Evolutionary conservation across 2,888 invertebrate genomes (phyloP), one percentile per base, ranked within the genome.

Genomic region (Latheticus oryzae): DNA sequence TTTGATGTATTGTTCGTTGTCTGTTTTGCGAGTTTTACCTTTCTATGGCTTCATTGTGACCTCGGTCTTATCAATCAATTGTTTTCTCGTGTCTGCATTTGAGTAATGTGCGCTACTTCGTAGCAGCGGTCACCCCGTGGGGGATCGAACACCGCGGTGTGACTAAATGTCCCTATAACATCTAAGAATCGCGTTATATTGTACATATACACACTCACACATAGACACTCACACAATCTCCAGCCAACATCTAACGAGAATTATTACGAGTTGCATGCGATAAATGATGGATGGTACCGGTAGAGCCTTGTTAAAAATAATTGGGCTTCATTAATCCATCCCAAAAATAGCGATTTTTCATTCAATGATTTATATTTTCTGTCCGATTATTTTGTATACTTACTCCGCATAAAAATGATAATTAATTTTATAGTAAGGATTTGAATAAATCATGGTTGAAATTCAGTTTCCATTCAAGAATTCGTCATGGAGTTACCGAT

Each of bases 111-210:
- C 17, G 62, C 63, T 62, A 65, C 60, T 56, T 60, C 52, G 55
- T 62, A 40, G 57, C 54, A 37, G 60, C 45, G 50, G 52, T 35
- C 42, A 48, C 50, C 63, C 61, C 33, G 43, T 42, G 56, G 62
- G 62, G 56, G 62, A 32, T 52, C 53, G 26, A 56, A 55, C 38
- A 56, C 61, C 61, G 59, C 61, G 54, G 58, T 57, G 66, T 61
- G 63, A 62, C 66, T 62, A 61, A 66, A 66, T 61, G 62, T 66
- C 61, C 60, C 55, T 60, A 65, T 55, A 63, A 65, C 61, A 59
- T 61, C 61, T 63, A 64, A 64, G 62, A 64, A 63, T 60, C 58
- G 64, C 64, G 61, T 66, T 63, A 62, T 30, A 28, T 30, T 35
- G 40, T 42, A 40, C 28, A 50, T n/a, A 35, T 16, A 38, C 38